Conservation (phyloP, 1,140 invertebrate genomes). For the Bombus superbus region DNA sequence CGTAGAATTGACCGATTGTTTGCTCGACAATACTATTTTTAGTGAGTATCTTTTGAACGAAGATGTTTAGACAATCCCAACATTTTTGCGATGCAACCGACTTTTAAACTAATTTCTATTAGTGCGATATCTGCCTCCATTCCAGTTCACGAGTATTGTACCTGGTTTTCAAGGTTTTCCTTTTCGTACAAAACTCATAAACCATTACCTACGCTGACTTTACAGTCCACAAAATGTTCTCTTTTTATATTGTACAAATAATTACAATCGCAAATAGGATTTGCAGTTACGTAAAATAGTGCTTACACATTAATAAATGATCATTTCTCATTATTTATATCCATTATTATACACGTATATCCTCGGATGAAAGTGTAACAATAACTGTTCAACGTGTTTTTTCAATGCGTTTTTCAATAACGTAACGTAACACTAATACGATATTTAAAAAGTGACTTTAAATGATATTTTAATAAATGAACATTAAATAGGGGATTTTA, state of each 20-base stretch:
- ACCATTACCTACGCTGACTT: no score
- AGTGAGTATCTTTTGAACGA: not conserved
- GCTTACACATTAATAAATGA: not conserved
- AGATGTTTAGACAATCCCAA: not conserved
- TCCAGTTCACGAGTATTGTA: not conserved
- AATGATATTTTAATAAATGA: no score
- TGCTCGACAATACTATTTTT: not conserved
- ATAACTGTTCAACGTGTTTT: not conserved
- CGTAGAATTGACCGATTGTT: no score
- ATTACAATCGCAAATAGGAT: not conserved
- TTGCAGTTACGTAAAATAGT: not conserved
- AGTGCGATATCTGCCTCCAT: not conserved
- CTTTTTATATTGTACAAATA: no score
- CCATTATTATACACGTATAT: not conserved
- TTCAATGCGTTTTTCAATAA: no score
- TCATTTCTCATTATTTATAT: not conserved
- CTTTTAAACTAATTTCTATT: not conserved
- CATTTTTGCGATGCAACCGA: not conserved
- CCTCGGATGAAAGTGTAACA: not conserved
- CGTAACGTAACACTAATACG: no score
- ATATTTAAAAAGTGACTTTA: no score
- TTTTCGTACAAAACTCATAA: no score
- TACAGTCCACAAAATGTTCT: no score
- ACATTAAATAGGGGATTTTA: no score
- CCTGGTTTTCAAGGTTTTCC: not conserved